Base-by-base conservation (phyloP, 1,140 invertebrate genomes). In the Arion vulgaris region DNA sequence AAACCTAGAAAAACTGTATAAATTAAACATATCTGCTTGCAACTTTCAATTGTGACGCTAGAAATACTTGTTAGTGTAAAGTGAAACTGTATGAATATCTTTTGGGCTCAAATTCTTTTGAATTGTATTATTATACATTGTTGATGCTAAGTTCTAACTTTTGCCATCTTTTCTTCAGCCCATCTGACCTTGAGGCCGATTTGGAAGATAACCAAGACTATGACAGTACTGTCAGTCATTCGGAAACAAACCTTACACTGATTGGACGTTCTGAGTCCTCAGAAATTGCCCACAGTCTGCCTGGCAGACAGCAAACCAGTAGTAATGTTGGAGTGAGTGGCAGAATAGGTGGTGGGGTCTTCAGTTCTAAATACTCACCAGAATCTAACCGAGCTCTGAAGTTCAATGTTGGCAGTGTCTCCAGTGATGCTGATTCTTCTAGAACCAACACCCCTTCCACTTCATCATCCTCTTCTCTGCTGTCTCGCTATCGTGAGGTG, bases 151-250 rank as follows among this genome's bases (percentile, higher is more conserved):
- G 5, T 15, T 45, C 41, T 45, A 15, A 45, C 15, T 57, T 2
- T 19, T 2, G 23, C 11, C 62, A 66, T 66, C 2, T 66, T 76
- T 13, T 73, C 89, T 91, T 34, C 83, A 93, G 94, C 89, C 94
- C 94, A 71, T 94, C 94, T 81, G 94, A 95, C 89, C 89, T 95
- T 49, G 94, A 95, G 85, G 94, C 94, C 45, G 94, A 95, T 86
- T 93, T 95, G 84, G 94, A 95, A 87, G 94, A 94, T 87, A 94
- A 94, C 88, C 91, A 93, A 85, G 93, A 93, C 85, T 93, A 93
- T 85, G 92, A 93, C 84, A 93, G 92, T 74, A 91, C 88, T 71
- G 92, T 90, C 82, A 93, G 91, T 85, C 92, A 90, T 84, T 91
- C 90, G 73, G 91, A 92, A 76, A 90, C 89, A 36, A 92, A 91